Percentiles rank a stretch among this genome's conserved stretches.
Conservation (phyloP, 2,888 invertebrate genomes). For the Thumatha senex region DNA sequence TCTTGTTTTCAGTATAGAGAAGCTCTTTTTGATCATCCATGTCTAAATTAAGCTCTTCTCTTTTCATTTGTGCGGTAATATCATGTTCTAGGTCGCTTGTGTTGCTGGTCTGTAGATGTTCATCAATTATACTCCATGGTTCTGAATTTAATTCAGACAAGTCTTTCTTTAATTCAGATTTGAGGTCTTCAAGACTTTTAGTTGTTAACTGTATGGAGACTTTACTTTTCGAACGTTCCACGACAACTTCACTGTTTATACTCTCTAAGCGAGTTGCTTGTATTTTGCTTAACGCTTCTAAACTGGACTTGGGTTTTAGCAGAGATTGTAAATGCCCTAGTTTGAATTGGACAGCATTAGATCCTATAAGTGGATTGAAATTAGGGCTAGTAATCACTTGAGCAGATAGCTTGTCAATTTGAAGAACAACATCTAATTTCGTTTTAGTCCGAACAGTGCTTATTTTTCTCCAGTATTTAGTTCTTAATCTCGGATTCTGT, state of each 20-base stretch:
- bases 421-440: slow-evolving; percentile 63
- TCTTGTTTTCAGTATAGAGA: slow-evolving; percentile 13
- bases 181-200: slow-evolving; percentile 13
- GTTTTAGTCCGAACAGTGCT: slow-evolving; percentile 53
- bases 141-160: slow-evolving; percentile 21
- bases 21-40: slow-evolving; percentile 15
- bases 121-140: slow-evolving; percentile 13
- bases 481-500: slow-evolving; percentile 66
- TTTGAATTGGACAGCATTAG: slow-evolving; percentile 56
- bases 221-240: slow-evolving; percentile 25
- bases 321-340: slow-evolving; percentile 67
- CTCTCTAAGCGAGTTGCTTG: slow-evolving; percentile 27
- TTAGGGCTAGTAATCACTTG: slow-evolving; percentile 58
- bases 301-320: slow-evolving; percentile 53
- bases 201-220: slow-evolving; percentile 1
- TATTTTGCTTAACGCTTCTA: slow-evolving; percentile 51
- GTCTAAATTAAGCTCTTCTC: slow-evolving; percentile 11
- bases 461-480: slow-evolving; percentile 72
- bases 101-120: slow-evolving; percentile 6
- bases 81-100: slow-evolving; percentile 11
- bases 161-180: slow-evolving; percentile 7
- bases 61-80: not conserved
- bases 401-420: slow-evolving; percentile 73
- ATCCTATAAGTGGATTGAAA: slow-evolving; percentile 58
- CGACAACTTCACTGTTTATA: slow-evolving; percentile 19